phyloP scores from a whole-genome alignment of 2,888 invertebrate species.

The Leptopilina syphax region DNA sequence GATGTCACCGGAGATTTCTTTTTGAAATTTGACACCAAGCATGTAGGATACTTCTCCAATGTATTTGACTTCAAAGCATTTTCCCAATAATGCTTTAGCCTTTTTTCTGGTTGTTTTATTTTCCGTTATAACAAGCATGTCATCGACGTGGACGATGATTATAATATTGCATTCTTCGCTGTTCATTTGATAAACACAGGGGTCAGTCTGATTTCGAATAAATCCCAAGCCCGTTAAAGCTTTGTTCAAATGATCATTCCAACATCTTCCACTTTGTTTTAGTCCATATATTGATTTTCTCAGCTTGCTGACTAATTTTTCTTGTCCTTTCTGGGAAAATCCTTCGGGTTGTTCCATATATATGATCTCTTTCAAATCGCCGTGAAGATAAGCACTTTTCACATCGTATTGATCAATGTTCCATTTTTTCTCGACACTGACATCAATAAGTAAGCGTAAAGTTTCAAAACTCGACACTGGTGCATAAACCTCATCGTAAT shows the following conservation, averaged over 20 bases:
- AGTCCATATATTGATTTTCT: constrained; percentile 53
- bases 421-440: constrained; percentile 50
- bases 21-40: constrained; percentile 50
- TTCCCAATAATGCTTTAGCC: constrained; percentile 43
- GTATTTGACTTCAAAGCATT: constrained; percentile 51
- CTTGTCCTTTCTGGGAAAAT: constrained; percentile 42
- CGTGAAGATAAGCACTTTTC: constrained; percentile 52
- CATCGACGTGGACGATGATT: constrained; percentile 52
- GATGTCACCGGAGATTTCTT: constrained; percentile 44
- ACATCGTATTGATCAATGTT: constrained; percentile 55
- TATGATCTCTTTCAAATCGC: constrained; percentile 48
- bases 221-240: constrained; percentile 41
- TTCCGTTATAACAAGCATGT: constrained; percentile 49
- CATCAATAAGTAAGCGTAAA: constrained; percentile 48
- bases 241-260: constrained; percentile 49
- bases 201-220: constrained; percentile 46
- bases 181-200: constrained; percentile 51
- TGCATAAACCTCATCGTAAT: constrained; percentile 53
- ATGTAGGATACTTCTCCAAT: constrained; percentile 47
- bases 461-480: constrained; percentile 56
- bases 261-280: constrained; percentile 55
- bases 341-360: constrained; percentile 58
- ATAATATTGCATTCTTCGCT: constrained; percentile 41
- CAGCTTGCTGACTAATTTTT: constrained; percentile 48
- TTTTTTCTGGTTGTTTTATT: constrained; percentile 41